Evolutionary conservation across 2,113 vertebrate species (phyloP), one percentile per base, ranked within the genome.

Genomic region (Pseudonaja textilis): DNA sequence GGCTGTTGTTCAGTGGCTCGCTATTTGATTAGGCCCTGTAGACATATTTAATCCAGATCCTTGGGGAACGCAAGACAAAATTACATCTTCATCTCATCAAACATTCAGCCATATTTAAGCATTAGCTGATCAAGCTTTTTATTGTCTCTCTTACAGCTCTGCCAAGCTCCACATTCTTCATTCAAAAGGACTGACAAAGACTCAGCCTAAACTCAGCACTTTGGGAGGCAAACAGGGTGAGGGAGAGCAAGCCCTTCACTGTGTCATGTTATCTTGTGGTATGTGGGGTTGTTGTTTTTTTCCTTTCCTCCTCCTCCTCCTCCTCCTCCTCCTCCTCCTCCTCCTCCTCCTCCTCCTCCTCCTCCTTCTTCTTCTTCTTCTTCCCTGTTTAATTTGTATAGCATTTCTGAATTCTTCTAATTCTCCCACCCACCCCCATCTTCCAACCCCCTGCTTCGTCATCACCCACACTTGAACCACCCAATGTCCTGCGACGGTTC

Each of bases 81-180:
- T 98, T 97, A 98, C 98, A 98, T 98, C 98, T 98, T 98, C 98
- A 98, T 98, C 98, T 99, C 99, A 99, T 99, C 98, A 99, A 99
- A 99, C 98, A 98, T 98, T 98, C 98, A 98, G 97, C 98, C 98
- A 98, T 98, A 97, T 98, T 97, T 98, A 98, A 98, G 97, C 97
- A 98, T 98, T 98, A 97, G 97, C 97, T 97, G 97, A 98, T 98
- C 98, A 98, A 98, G 98, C 98, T 98, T 98, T 81, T 98, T 98
- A 98, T 98, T 98, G 98, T 97, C 97, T 98, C 97, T 98, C 97
- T 98, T 97, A 96, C 97, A 98, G 97, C 97, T 98, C 34, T 22
- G 74, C 74, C 34, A 81, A 42, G 74, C 74, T 42, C 34, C 34
- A 81, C 34, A 3, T 42, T 81, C 74, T 81, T 97, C 96, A 92